Conservation (phyloP, 2,888 invertebrate species). For the Perizoma affinitatum region DNA sequence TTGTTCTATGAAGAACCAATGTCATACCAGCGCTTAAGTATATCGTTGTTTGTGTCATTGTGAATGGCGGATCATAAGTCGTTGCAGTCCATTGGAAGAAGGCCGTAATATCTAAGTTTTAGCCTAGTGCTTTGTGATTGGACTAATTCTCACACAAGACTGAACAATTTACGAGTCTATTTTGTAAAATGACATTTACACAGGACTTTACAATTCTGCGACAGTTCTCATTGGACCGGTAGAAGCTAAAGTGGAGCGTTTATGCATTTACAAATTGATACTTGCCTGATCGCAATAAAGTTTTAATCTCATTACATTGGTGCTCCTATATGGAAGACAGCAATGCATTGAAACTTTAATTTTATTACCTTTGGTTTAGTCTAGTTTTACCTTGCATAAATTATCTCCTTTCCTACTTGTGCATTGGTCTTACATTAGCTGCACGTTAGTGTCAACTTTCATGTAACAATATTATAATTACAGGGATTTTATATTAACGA, state of each 20-base stretch:
- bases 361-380: conserved; percentile 25
- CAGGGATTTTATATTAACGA: conserved; percentile 83
- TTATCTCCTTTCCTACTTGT: conserved; percentile 17
- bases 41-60: conserved; percentile 20
- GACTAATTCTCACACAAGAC: conserved; percentile 77
- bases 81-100: conserved; percentile 15
- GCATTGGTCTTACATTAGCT: conserved; percentile 37
- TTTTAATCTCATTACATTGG: conserved; percentile 25
- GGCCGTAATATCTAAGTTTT: conserved; percentile 11
- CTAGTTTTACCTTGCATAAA: conserved; percentile 25
- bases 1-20: conserved; percentile 19
- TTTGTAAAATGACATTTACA: conserved; percentile 77
- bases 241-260: conserved; percentile 23
- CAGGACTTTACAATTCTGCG: conserved; percentile 36
- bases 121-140: conserved; percentile 43
- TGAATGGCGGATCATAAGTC: conserved; percentile 21
- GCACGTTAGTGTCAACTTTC: conserved; percentile 59
- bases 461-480: conserved; percentile 82
- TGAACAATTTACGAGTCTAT: conserved; percentile 82
- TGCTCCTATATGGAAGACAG: conserved; percentile 17
- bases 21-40: conserved; percentile 22
- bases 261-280: conserved; percentile 28
- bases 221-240: conserved; percentile 42
- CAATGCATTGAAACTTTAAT: conserved; percentile 20
- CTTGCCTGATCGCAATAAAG: conserved; percentile 23